phyloP scores from a whole-genome alignment of 2,113 vertebrate genomes.

The Actinemys pallida region DNA sequence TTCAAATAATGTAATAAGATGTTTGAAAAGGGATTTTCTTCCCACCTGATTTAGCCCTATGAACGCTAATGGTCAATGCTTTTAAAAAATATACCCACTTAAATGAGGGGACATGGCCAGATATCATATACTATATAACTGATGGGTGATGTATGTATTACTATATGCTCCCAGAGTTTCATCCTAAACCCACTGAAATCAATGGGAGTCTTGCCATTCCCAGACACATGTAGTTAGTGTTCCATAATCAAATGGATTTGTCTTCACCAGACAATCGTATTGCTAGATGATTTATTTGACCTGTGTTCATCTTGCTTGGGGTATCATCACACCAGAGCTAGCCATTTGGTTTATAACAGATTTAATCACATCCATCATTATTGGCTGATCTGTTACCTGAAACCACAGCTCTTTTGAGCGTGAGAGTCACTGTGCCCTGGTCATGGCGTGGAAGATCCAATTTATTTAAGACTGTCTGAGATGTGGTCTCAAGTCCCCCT shows the following conservation, averaged over 20 bases:
- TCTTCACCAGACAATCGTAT: neutral
- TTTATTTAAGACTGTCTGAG: neutral
- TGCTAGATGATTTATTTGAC: neutral
- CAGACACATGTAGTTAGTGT: neutral
- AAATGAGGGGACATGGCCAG: neutral
- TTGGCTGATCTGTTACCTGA: neutral
- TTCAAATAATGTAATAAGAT: neutral
- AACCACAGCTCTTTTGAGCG: neutral
- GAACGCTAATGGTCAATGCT: neutral
- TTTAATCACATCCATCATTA: neutral
- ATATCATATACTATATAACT: neutral
- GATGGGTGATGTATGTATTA: neutral
- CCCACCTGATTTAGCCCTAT: neutral
- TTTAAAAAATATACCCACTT: neutral
- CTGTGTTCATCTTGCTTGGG: neutral
- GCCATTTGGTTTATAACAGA: neutral
- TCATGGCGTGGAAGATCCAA: neutral
- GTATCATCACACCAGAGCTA: neutral
- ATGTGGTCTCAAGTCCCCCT: rapidly evolving
- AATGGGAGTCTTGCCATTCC: neutral
- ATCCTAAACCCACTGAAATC: neutral
- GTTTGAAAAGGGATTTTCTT: neutral
- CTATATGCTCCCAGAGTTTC: neutral
- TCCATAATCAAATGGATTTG: neutral
- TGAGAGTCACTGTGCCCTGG: neutral